Evolutionary conservation across 2,888 invertebrate genomes (phyloP).

Genomic region (Epinotia bilunana): DNA sequence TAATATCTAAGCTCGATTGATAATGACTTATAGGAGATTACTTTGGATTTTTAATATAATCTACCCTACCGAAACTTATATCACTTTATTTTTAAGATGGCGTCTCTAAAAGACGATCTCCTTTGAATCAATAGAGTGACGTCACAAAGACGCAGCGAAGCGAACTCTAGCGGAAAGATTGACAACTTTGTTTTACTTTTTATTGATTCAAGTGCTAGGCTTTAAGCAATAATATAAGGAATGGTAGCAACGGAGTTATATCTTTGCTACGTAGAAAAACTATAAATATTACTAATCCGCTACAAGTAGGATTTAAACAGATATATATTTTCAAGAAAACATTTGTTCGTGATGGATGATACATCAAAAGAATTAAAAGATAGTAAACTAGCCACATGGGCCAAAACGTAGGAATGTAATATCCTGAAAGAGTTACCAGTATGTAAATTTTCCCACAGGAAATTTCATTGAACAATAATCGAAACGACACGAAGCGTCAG

Average conservation of each 20-base stretch:
- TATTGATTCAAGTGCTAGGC: conserved; percentile 18
- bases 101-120: conserved; percentile 83
- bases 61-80: conserved; percentile 86
- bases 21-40: conserved; percentile 76
- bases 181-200: conserved; percentile 32
- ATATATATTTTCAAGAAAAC: neutral
- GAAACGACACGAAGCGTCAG: neutral
- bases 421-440: neutral
- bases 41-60: conserved; percentile 80
- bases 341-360: too few species aligned
- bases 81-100: conserved; percentile 84
- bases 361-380: neutral
- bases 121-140: conserved; percentile 81
- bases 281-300: neutral
- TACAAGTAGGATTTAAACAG: too few species aligned
- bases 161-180: conserved; percentile 65
- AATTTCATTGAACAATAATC: neutral
- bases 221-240: neutral
- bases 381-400: neutral
- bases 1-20: conserved; percentile 74
- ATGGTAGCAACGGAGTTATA: neutral
- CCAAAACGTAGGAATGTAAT: neutral
- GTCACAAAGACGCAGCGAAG: conserved; percentile 80
- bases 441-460: neutral
- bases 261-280: neutral